phyloP scores from a whole-genome alignment of 2,888 invertebrate genomes.

The Erebia palarica region DNA sequence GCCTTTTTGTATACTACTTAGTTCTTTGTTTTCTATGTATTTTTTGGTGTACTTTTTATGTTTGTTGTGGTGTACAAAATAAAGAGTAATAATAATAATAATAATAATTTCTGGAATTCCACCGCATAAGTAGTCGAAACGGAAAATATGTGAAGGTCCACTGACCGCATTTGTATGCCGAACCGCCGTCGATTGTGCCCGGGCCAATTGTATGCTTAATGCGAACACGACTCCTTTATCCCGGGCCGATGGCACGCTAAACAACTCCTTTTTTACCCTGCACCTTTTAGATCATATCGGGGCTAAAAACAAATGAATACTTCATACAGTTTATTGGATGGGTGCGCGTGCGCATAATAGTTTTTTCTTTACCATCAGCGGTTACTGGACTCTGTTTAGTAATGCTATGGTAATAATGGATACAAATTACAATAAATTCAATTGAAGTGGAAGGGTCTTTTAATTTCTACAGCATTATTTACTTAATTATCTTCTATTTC shows the following conservation, averaged over 20 bases:
- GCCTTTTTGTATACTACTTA: too few species aligned
- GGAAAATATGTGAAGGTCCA: slow-evolving; percentile 4
- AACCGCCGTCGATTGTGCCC: slow-evolving; percentile 20
- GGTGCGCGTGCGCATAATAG: slow-evolving; percentile 3
- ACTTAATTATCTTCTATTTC: too few species aligned
- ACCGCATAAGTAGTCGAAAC: background rate
- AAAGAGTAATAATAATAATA: too few species aligned
- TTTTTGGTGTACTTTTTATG: too few species aligned
- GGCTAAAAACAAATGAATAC: slow-evolving; percentile 6
- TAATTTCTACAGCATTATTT: too few species aligned
- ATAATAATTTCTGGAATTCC: background rate
- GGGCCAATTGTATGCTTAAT: slow-evolving; percentile 33
- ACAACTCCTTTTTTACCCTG: slow-evolving; percentile 15
- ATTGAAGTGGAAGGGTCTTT: too few species aligned
- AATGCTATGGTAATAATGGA: background rate
- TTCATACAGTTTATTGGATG: slow-evolving; percentile 6
- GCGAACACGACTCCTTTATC: slow-evolving; percentile 20
- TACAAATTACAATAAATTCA: background rate
- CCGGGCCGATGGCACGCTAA: slow-evolving; percentile 8
- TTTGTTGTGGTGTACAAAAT: too few species aligned
- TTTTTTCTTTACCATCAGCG: background rate
- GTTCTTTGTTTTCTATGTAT: too few species aligned
- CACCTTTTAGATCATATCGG: slow-evolving; percentile 21
- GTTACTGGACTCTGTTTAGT: background rate
- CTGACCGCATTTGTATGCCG: slow-evolving; percentile 23